Evolutionary conservation across 2,888 invertebrate genomes (phyloP), one percentile per base, ranked within the genome.

Genomic region (Meteorus cinctellus): DNA sequence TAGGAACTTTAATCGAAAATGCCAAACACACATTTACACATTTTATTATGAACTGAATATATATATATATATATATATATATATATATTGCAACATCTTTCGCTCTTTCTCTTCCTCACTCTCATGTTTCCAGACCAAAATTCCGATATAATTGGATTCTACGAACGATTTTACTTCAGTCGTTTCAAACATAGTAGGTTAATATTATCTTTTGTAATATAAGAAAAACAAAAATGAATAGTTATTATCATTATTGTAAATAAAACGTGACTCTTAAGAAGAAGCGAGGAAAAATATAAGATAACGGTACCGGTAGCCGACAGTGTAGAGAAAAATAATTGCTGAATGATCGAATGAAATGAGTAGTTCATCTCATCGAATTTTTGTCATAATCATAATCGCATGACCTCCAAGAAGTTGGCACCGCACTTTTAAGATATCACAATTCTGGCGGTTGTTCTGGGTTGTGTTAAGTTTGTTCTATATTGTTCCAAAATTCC

Each of bases 61-160:
- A 19, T 55, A 48, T 34, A 34, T 2, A 2, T 34, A 34, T 34
- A 34, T 2, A 2, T 34, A 34, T 34, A 34, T 34, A 41, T 41
- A 12, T 41, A 41, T 34, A 34, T 34, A 8, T n/a, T 51, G 51
- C 55, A 19, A 19, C 55, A 55, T 55, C n/a, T n/a, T 48, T 16
- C 48, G n/a, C 55, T 19, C 48, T n/a, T 16, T 48, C 48, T n/a
- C 48, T 48, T 16, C 5, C 19, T 63, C 31, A 16, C 31, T n/a
- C n/a, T 34, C 34, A 2, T n/a, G 65, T 65, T 36, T 65, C 12
- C 31, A 36, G 36, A 65, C 65, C 36, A 34, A 65, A 65, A 65
- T 65, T 65, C 65, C 65, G 36, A n/a, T 36, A 34, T 65, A 65
- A 65, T 65, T 65, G 65, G 34, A 31, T 65, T 65, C 65, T 41